A percentile compares a stretch with the other conserved stretches of the same genome.
These are phyloP conservation scores for Corella eumyota DNA, from an alignment of 23 tunicate species.

Conservation along the genomic window DNA sequence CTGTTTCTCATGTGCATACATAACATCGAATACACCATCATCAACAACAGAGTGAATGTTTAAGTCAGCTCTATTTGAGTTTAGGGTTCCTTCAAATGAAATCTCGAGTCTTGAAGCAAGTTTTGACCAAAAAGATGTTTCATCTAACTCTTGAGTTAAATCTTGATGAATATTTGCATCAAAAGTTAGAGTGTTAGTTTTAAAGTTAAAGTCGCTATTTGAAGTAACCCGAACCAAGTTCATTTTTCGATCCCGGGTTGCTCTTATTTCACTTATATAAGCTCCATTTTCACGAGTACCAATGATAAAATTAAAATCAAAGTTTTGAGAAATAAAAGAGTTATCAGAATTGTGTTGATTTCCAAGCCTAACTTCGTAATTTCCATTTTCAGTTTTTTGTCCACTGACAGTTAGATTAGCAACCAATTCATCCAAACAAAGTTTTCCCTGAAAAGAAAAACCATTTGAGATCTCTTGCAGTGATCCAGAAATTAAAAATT, in stretches of 20 bases:
- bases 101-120: conserved; percentile 7
- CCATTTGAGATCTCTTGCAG: too few species aligned
- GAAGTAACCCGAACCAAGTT: conserved; percentile 1
- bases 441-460: too few species aligned
- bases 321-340: not conserved
- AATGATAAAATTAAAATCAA: not conserved
- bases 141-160: conserved; percentile 3
- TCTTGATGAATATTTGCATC: conserved; percentile 2
- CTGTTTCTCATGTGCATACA: not conserved
- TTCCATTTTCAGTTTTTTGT: not conserved
- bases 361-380: not conserved
- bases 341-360: not conserved
- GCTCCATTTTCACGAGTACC: not conserved
- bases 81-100: not conserved
- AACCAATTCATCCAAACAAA: too few species aligned
- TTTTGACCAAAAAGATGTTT: conserved; percentile 1
- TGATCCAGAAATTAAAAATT: too few species aligned
- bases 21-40: conserved; percentile 1
- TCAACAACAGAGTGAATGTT: not conserved
- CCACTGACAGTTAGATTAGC: too few species aligned
- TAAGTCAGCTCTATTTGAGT: not conserved
- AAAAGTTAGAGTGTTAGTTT: not conserved
- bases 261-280: not conserved
- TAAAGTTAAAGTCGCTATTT: not conserved
- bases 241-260: not conserved